Percentiles rank a stretch among this genome's conserved stretches.
Conservation (phyloP, 2,797 vertebrate genomes). For the Sebastes hubbsi region DNA sequence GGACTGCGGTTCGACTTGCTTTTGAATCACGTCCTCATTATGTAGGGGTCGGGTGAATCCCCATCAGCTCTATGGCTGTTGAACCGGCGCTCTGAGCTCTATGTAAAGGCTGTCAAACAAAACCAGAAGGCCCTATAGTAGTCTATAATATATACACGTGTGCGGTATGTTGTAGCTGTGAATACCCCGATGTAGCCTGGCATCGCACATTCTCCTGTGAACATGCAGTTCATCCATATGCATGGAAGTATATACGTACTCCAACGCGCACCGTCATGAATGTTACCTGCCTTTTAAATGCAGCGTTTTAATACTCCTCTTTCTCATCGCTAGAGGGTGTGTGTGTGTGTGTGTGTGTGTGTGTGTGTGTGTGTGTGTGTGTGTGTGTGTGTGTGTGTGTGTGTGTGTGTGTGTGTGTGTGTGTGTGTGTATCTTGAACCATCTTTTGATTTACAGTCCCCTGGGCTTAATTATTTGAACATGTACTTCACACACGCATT, state of each 20-base stretch:
- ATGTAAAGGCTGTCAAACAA: conserved; percentile 10
- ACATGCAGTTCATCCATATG: conserved; percentile 30
- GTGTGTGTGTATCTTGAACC: conserved; percentile 27
- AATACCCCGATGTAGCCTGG: neutral
- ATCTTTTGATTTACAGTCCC: conserved; percentile 56
- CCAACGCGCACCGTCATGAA: neutral
- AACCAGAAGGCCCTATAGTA: neutral
- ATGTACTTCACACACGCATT: conserved; percentile 16
- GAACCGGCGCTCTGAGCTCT: neutral
- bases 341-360: conserved; percentile 41
- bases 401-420: conserved; percentile 26
- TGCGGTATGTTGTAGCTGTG: neutral
- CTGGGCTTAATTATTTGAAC: conserved; percentile 58
- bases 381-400: conserved; percentile 34
- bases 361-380: conserved; percentile 41
- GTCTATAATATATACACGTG: neutral
- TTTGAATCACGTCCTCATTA: neutral
- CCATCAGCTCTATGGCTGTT: neutral
- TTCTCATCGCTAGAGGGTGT: conserved; percentile 17
- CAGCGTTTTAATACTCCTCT: neutral
- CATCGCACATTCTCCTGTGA: neutral
- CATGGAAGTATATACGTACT: neutral
- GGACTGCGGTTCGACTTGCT: neutral
- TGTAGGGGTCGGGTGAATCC: neutral
- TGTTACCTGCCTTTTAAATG: conserved; percentile 29